A percentile compares a stretch with the other conserved stretches of the same genome.
Conservation (phyloP, 2,113 vertebrate genomes). For the Dipodomys stephensi region DNA sequence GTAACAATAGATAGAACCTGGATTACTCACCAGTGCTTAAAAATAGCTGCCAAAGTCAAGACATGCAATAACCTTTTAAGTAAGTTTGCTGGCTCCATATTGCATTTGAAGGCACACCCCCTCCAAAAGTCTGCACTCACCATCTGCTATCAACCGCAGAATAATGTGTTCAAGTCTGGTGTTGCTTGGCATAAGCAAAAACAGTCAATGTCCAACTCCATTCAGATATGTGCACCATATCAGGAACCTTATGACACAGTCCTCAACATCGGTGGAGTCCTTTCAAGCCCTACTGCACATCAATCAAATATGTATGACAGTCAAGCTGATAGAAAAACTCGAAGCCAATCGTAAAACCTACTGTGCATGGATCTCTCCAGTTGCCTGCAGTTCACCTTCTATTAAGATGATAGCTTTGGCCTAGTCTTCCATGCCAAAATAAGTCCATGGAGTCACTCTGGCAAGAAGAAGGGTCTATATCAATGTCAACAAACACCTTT, state of each 20-base stretch:
- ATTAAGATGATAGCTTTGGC: constrained; percentile 79
- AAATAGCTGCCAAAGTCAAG: constrained; percentile 82
- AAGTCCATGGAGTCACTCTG: constrained; percentile 83
- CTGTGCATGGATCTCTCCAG: constrained; percentile 77
- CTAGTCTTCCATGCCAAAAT: constrained; percentile 79
- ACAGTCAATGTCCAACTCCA: constrained; percentile 80
- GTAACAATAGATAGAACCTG: constrained; percentile 59
- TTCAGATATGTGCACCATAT: constrained; percentile 81
- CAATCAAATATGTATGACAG: constrained; percentile 77
- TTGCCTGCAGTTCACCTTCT: constrained; percentile 82
- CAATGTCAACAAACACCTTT: constrained; percentile 82
- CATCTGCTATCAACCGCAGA: constrained; percentile 81
- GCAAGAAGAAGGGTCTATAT: constrained; percentile 82
- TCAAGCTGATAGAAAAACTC: constrained; percentile 80
- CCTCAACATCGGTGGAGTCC: constrained; percentile 76
- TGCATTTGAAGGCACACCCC: constrained; percentile 78
- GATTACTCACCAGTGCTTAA: constrained; percentile 66
- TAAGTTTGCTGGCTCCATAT: constrained; percentile 79
- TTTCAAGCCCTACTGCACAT: constrained; percentile 76
- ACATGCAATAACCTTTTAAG: constrained; percentile 80
- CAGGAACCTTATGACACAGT: constrained; percentile 83
- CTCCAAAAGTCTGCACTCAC: constrained; percentile 81
- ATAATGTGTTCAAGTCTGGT: constrained; percentile 79
- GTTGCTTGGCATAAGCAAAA: constrained; percentile 80
- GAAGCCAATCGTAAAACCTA: constrained; percentile 78